Base-by-base conservation (phyloP, 2,888 invertebrate genomes). In the Carpatolechia fugitivella region DNA sequence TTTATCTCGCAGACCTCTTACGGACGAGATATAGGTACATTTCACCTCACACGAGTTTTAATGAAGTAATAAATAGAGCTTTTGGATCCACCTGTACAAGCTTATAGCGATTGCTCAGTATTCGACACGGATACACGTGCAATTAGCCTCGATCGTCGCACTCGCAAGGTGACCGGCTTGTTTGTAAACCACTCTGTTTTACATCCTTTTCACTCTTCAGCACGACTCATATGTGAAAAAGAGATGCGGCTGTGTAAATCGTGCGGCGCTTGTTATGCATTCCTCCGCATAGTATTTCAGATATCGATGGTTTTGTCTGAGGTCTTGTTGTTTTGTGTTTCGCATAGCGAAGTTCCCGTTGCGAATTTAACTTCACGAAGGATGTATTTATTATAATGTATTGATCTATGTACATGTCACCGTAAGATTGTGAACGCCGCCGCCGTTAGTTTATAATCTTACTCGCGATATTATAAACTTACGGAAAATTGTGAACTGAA, bases 251-350 rank as follows among this genome's bases (percentile, higher is more conserved):
- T 59, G 64, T 64, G 68, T 58, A 65, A 68, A 67, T 65, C 56
- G 52, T 62, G 44, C 56, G 55, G 58, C 52, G 57, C 60, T 58
- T 63, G 64, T 49, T 57, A 62, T 56, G 63, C 70, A 68, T 68
- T 67, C 66, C 65, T 46, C 36, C 6, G 56, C 47, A 46, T 31
- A 38, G 49, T 14, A 51, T 51, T 56, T 58, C 53, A 53, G 36
- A 60, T 57, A 35, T 49, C 49, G 35, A 50, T 38, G 11, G 50
- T 50, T 57, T 54, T 49, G 47, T 46, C 24, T 58, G 24, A 8
- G 46, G 30, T 56, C 53, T 56, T 47, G 59, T 29, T n/a, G 44
- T 44, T 44, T 44, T 44, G 44, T 24, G 44, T 24, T 20, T 18
- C 20, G 13, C 24, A 44, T 44, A 24, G 44, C 44, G n/a, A 44